These are phyloP conservation scores for Andrena dorsata DNA, from an alignment of 2,888 invertebrate genomes.

Conservation along the genomic window DNA sequence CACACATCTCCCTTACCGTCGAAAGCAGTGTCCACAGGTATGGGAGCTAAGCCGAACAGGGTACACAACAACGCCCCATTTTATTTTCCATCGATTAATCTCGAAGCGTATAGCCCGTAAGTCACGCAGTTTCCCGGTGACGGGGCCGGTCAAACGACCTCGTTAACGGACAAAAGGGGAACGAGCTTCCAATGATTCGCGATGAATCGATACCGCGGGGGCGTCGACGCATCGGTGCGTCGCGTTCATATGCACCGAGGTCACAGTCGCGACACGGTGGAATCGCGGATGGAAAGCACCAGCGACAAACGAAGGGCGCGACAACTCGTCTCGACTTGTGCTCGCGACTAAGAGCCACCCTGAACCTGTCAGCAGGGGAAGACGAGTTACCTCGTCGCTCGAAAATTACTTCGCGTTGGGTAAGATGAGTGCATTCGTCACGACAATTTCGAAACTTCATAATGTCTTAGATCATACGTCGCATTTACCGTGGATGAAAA, in stretches of 20 bases:
- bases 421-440: no score
- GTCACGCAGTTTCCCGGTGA: background rate
- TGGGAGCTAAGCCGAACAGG: background rate
- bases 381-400: no score
- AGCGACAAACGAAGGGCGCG: background rate
- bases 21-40: no score
- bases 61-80: background rate
- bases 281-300: background rate
- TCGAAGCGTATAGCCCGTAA: background rate
- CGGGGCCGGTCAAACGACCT: constrained; percentile 5
- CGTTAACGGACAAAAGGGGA: constrained; percentile 17
- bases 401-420: no score
- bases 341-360: background rate
- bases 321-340: background rate
- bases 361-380: no score
- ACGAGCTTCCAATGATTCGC: constrained; percentile 22
- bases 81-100: constrained; percentile 18
- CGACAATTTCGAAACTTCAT: no score
- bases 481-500: background rate
- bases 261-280: background rate
- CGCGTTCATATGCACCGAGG: constrained; percentile 10
- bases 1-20: no score
- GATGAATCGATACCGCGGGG: constrained; percentile 25
- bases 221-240: constrained; percentile 23
- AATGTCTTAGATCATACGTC: no score